Percentiles rank a stretch among this genome's conserved stretches.
These are phyloP conservation scores for Platerodrilus igneus DNA, from an alignment of 2,888 invertebrate genomes.

Conservation along the genomic window DNA sequence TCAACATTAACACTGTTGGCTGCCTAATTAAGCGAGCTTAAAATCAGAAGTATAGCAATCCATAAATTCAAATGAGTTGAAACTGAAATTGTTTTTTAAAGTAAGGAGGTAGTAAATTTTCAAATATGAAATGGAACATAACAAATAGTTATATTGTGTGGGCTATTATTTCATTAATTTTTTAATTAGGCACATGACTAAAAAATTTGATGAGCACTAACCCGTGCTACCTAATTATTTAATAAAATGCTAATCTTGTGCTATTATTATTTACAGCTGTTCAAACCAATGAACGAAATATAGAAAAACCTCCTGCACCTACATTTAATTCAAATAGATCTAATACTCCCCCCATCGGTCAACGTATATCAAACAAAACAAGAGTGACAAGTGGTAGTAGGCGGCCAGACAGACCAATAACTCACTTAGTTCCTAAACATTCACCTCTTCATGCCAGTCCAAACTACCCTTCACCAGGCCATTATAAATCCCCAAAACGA, in stretches of 20 bases:
- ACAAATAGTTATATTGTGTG: no score
- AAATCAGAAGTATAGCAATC: no score
- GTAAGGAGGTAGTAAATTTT: no score
- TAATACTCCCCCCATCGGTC: slow-evolving; percentile 43
- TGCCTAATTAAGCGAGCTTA: no score
- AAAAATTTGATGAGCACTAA: no score
- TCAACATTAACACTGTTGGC: no score
- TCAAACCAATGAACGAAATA: slow-evolving; percentile 11
- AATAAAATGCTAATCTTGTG: neutral
- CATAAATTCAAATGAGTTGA: no score
- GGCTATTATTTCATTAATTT: no score
- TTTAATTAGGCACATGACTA: no score
- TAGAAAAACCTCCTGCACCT: slow-evolving; percentile 10
- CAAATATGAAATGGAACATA: no score
- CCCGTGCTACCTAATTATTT: no score
- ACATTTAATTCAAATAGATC: slow-evolving; percentile 23
- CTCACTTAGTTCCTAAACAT: slow-evolving; percentile 54
- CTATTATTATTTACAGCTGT: slow-evolving; percentile 3
- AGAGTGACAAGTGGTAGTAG: slow-evolving; percentile 44
- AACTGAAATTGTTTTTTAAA: no score
- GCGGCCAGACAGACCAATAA: slow-evolving; percentile 42
- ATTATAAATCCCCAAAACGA: slow-evolving; percentile 42
- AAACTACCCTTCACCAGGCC: slow-evolving; percentile 42
- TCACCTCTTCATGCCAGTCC: slow-evolving; percentile 59
- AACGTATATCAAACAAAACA: slow-evolving; percentile 45